Conservation (phyloP, 2,797 vertebrate genomes). For the Halcyon chelicuti region DNA sequence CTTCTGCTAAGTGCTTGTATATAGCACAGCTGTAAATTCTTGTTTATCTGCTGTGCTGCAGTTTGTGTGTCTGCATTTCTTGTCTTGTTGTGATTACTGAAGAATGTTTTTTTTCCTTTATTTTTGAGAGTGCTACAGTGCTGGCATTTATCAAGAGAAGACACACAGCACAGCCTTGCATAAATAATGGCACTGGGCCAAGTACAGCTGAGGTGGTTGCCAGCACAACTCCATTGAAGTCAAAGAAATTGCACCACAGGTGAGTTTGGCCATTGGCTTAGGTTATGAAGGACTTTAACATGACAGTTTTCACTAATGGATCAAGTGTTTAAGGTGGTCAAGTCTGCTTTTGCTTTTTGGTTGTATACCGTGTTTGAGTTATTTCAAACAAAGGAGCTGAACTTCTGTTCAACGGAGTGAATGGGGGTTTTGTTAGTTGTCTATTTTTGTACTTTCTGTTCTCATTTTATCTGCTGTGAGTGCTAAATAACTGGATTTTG, state of each 20-base stretch:
- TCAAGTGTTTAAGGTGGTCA: neutral
- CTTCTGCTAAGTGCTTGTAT: neutral
- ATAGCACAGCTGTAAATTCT: slow-evolving; percentile 13
- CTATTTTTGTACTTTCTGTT: neutral
- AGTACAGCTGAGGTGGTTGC: slow-evolving; percentile 24
- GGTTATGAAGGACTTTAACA: neutral
- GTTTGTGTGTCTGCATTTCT: neutral
- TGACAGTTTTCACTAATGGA: neutral
- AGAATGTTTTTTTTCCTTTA: neutral
- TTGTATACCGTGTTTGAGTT: neutral
- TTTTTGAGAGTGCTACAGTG: neutral
- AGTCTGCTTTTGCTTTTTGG: neutral
- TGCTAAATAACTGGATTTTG: neutral
- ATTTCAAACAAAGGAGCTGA: neutral
- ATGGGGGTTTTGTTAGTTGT: neutral
- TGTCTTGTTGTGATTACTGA: slow-evolving; percentile 34
- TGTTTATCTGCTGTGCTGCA: slow-evolving; percentile 48
- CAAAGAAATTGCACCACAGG: neutral
- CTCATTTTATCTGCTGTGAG: neutral
- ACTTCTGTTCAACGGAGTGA: neutral
- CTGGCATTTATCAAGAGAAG: slow-evolving; percentile 62
- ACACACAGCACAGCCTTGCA: slow-evolving; percentile 30
- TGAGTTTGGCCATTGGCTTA: neutral
- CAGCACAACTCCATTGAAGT: slow-evolving; percentile 8
- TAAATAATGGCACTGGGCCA: slow-evolving; percentile 51